Base-by-base conservation (phyloP, 2,113 vertebrate species). In the Nothobranchius kuhntae region DNA sequence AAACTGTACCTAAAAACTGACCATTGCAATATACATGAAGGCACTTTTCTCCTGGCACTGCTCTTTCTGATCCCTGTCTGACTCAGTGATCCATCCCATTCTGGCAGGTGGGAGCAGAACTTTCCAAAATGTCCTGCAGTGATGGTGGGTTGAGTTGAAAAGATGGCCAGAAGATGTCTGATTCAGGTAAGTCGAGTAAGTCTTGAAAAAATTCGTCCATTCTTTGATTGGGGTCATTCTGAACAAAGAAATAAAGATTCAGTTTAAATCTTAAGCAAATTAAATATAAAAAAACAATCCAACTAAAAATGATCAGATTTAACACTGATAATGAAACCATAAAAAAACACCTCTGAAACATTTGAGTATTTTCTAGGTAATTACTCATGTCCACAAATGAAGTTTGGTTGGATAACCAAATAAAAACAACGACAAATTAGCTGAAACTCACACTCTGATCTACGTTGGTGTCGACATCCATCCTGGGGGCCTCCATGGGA, bases 121-220 rank as follows among this genome's bases (percentile, higher is more conserved):
- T 0, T 1, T 1, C 2, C 4, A 1, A 52, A 44, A 3, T 2
- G 36, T 0, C 8, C 13, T 38, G 15, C 48, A 30, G 14, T 0
- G 11, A 2, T 0, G 6, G 0, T 0, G 7, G 13, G 15, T 30
- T 0, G 11, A 40, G 0, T 1, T 6, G 17, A 14, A 0, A 12
- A 6, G 9, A 13, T 9, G 0, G 4, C 0, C 0, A 24, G 21
- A 26, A 0, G 21, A 26, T 0, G 2, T 10, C 1, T 13, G 11
- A 15, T 4, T 8, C 13, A 4, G 21, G 8, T 0, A 24, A 7
- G 13, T 40, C 7, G 0, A 10, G 0, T 2, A 64, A 8, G 0
- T 58, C 47, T 2, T 2, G 0, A 1, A 66, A 12, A 3, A 72
- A 7, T 9, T 82, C 67, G 11, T 52, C 1, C 2, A 50, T 21